Percentiles rank a stretch among this genome's conserved stretches.
phyloP scores from a whole-genome alignment of 2,113 vertebrate genomes.

The Perognathus longimembris region DNA sequence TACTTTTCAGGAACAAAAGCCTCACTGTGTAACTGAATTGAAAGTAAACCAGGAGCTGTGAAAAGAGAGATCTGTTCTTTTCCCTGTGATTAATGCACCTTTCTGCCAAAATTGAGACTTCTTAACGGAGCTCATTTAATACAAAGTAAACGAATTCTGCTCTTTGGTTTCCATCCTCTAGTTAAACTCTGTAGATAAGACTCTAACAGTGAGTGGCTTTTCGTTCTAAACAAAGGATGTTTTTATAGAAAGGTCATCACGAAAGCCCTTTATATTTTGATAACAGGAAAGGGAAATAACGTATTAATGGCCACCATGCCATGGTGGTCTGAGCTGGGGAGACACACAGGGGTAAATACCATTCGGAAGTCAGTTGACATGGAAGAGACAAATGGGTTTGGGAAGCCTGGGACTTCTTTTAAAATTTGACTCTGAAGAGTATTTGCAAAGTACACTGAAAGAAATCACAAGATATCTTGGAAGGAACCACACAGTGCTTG shows the following conservation, averaged over 20 bases:
- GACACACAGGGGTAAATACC: slow-evolving; percentile 62
- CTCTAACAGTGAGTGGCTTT: slow-evolving; percentile 88
- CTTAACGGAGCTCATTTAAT: slow-evolving; percentile 91
- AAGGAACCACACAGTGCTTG: neutral
- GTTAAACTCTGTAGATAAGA: slow-evolving; percentile 90
- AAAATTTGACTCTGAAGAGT: slow-evolving; percentile 66
- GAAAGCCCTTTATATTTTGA: slow-evolving; percentile 91
- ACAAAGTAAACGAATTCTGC: slow-evolving; percentile 92
- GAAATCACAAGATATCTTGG: neutral
- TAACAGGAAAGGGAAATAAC: slow-evolving; percentile 93
- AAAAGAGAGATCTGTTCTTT: slow-evolving; percentile 92
- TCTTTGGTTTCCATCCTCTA: slow-evolving; percentile 90
- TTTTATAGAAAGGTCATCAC: slow-evolving; percentile 92
- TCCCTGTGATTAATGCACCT: slow-evolving; percentile 92
- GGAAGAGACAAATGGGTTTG: neutral
- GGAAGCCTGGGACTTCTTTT: slow-evolving; percentile 49
- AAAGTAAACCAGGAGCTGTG: slow-evolving; percentile 91
- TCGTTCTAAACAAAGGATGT: slow-evolving; percentile 93
- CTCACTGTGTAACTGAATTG: slow-evolving; percentile 89
- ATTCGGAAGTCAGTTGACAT: slow-evolving; percentile 21
- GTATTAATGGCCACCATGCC: slow-evolving; percentile 90
- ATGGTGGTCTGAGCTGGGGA: slow-evolving; percentile 86
- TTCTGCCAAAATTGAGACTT: slow-evolving; percentile 92
- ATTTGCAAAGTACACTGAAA: slow-evolving; percentile 61
- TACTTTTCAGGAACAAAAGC: slow-evolving; percentile 91